Evolutionary conservation across 2,888 invertebrate species (phyloP), one percentile per base, ranked within the genome.

Genomic region (Empis livida): DNA sequence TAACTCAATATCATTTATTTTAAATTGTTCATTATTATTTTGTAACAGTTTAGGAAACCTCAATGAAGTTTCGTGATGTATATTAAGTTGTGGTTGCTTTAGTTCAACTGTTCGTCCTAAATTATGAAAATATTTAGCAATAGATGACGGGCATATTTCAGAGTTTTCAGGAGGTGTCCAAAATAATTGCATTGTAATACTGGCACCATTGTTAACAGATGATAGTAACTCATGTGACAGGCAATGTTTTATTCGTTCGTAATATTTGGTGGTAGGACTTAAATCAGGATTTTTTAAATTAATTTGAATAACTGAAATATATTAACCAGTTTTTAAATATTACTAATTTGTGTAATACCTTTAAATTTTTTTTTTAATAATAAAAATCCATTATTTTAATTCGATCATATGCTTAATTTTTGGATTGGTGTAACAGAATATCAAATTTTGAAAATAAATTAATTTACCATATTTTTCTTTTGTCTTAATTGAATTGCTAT

Each of bases 91-190:
- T 31, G 74, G 71, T 39, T 60, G 59, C 55, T 73, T 74, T 30
- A 71, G 53, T 47, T 65, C 63, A 3, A 76, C 70, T 5, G 57
- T 53, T 53, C 72, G 73, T 8, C 71, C 69, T 44, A 58, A 61
- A 53, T 69, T 63, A 38, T 64, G 50, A 54, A 78, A 74, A 67
- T 75, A 78, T 53, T 74, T 73, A 11, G 78, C 78, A 40, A 76
- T 54, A 1, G 78, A 77, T n/a, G 78, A 78, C 42, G 77, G 75
- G 54, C 78, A 78, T 20, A 76, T 51, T 11, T 17, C 20, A 13
- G 61, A 61, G 44, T 63, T 59, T 16, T 66, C 67, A 51, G 71
- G 70, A 44, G 78, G 72, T 54, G 73, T 69, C 78, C 79, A 79
- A 43, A 47, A 42, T n/a, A 57, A 45, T 40, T 53, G 41, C 10